phyloP scores from a whole-genome alignment of 1,140 invertebrate species.

The Eueides isabella region DNA sequence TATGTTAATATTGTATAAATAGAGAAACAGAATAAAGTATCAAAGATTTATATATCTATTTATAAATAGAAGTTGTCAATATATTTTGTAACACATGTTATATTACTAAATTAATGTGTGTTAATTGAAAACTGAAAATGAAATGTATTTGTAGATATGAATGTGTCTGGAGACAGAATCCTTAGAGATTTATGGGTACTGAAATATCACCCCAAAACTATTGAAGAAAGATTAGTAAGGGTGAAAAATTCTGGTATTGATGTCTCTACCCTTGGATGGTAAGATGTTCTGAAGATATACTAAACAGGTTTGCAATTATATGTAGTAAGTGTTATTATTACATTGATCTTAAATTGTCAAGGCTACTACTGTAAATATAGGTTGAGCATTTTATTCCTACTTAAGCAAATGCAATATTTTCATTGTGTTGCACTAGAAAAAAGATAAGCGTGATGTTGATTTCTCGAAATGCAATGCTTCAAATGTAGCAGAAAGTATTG shows the following conservation, averaged over 20 bases:
- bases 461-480: too few species aligned
- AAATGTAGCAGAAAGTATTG: too few species aligned
- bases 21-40: too few species aligned
- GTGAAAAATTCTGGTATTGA: conserved; percentile 64
- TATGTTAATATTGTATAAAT: too few species aligned
- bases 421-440: too few species aligned
- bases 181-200: conserved; percentile 78
- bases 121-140: not conserved
- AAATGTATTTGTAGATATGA: conserved; percentile 59
- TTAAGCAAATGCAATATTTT: too few species aligned
- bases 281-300: conserved; percentile 68
- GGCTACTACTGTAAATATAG: too few species aligned
- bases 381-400: too few species aligned
- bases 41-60: too few species aligned
- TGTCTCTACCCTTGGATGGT: conserved; percentile 78
- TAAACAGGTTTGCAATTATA: conserved; percentile 63
- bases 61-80: too few species aligned
- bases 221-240: conserved; percentile 60
- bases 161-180: conserved; percentile 69
- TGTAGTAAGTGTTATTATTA: not conserved
- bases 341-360: too few species aligned
- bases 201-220: conserved; percentile 73
- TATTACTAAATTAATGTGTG: not conserved
- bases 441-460: too few species aligned
- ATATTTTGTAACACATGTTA: not conserved